Percentiles rank a stretch among this genome's conserved stretches.
These are phyloP conservation scores for Sarcophilus harrisii DNA, from an alignment of 2,797 vertebrate genomes.

Conservation along the genomic window DNA sequence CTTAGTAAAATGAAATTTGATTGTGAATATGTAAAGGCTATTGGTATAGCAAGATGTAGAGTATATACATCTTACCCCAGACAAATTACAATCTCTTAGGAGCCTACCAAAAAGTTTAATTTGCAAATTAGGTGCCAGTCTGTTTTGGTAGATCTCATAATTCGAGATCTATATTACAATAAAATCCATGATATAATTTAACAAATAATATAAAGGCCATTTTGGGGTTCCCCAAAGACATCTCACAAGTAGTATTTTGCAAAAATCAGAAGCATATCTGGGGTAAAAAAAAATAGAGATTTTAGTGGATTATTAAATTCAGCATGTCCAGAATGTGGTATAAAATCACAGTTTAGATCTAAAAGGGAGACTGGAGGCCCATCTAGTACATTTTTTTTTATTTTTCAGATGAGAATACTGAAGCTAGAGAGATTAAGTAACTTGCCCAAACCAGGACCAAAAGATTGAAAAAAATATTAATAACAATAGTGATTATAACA, in stretches of 20 bases:
- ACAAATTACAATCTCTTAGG: background rate
- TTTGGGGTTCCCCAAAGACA: background rate
- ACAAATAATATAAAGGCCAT: background rate
- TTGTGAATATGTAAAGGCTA: background rate
- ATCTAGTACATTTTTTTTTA: background rate
- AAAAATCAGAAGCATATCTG: background rate
- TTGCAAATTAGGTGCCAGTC: background rate
- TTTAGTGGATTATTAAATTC: background rate
- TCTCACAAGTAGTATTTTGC: background rate
- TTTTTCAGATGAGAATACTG: background rate
- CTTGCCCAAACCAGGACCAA: background rate
- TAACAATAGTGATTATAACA: background rate
- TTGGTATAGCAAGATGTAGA: background rate
- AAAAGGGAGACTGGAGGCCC: background rate
- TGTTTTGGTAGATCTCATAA: background rate
- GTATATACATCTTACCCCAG: background rate
- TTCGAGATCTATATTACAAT: background rate
- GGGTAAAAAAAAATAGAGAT: background rate
- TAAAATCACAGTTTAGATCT: background rate
- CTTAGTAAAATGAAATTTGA: background rate
- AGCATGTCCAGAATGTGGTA: background rate
- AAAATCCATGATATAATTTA: background rate
- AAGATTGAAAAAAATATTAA: background rate
- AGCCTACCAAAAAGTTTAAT: background rate
- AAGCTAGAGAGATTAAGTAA: background rate